phyloP scores from a whole-genome alignment of 2,888 invertebrate genomes.

The Pyrocoelia pectoralis region DNA sequence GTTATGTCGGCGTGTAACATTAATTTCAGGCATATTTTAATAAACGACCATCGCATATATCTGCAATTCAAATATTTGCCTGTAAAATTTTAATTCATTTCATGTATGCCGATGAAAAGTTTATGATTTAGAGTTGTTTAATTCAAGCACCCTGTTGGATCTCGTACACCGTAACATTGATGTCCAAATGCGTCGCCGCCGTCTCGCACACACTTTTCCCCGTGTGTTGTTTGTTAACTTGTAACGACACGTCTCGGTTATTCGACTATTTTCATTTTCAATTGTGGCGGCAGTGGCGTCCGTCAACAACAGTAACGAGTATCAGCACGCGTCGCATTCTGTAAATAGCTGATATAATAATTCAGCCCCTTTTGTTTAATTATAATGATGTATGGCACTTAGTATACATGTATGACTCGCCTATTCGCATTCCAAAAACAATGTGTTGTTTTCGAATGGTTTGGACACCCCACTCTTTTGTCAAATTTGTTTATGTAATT shows the following conservation, averaged over 20 bases:
- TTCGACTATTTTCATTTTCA: conserved; percentile 23
- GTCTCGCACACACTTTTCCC: conserved; percentile 27
- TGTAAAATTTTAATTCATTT: conserved; percentile 59
- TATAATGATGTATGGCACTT: conserved; percentile 41
- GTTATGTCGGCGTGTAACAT: neutral
- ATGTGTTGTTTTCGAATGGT: conserved; percentile 32
- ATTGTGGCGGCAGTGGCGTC: neutral
- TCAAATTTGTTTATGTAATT: conserved; percentile 39
- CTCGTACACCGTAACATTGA: conserved; percentile 30
- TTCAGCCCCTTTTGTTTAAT: conserved; percentile 43
- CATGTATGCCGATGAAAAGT: conserved; percentile 55
- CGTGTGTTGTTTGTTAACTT: conserved; percentile 32
- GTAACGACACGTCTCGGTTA: conserved; percentile 36
- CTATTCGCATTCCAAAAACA: conserved; percentile 35
- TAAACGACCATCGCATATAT: neutral
- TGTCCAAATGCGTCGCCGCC: conserved; percentile 27
- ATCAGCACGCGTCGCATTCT: conserved; percentile 33
- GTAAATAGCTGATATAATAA: conserved; percentile 39
- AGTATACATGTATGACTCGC: conserved; percentile 14
- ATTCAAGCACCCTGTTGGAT: conserved; percentile 42
- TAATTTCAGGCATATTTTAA: neutral
- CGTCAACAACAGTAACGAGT: neutral
- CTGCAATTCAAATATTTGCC: conserved; percentile 37
- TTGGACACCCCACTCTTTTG: conserved; percentile 38
- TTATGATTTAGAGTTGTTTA: conserved; percentile 49